phyloP scores from a whole-genome alignment of 2,888 invertebrate species.

The Drosophila prolongata region DNA sequence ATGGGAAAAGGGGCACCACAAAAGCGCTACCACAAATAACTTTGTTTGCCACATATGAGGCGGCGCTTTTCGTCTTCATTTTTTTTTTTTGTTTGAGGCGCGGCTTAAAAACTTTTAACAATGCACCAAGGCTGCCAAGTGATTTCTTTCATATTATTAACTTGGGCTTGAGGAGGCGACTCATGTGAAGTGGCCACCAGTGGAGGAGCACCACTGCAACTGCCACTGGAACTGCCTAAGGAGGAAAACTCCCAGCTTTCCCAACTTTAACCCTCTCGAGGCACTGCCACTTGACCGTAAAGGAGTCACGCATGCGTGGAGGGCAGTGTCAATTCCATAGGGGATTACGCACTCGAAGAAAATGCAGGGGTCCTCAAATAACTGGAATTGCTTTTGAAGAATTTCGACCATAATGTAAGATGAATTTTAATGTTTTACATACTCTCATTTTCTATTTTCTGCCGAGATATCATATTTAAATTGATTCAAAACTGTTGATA shows the following conservation, averaged over 20 bases:
- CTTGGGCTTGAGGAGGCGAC: constrained; percentile 65
- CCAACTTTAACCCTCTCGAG: constrained; percentile 14
- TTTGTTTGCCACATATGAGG: constrained; percentile 74
- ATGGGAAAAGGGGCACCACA: constrained; percentile 48
- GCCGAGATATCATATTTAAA: no score
- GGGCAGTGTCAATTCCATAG: constrained; percentile 28
- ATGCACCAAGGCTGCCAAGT: constrained; percentile 81
- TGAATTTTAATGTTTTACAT: no score
- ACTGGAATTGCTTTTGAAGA: neutral
- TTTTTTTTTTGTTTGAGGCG: constrained; percentile 67
- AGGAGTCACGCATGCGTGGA: constrained; percentile 69
- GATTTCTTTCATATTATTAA: constrained; percentile 82
- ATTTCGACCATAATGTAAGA: no score
- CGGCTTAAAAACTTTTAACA: constrained; percentile 81
- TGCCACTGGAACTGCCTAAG: constrained; percentile 20
- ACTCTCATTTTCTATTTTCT: no score
- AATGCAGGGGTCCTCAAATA: neutral
- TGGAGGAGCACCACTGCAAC: constrained; percentile 35
- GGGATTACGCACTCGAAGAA: constrained; percentile 29
- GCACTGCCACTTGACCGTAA: constrained; percentile 68
- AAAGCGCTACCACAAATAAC: constrained; percentile 80
- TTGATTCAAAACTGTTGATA: no score
- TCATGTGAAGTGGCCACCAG: constrained; percentile 49
- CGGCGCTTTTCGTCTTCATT: constrained; percentile 10
- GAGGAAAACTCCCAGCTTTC: constrained; percentile 1